phyloP scores from a whole-genome alignment of 2,113 vertebrate genomes.

The Heloderma charlesbogerti region DNA sequence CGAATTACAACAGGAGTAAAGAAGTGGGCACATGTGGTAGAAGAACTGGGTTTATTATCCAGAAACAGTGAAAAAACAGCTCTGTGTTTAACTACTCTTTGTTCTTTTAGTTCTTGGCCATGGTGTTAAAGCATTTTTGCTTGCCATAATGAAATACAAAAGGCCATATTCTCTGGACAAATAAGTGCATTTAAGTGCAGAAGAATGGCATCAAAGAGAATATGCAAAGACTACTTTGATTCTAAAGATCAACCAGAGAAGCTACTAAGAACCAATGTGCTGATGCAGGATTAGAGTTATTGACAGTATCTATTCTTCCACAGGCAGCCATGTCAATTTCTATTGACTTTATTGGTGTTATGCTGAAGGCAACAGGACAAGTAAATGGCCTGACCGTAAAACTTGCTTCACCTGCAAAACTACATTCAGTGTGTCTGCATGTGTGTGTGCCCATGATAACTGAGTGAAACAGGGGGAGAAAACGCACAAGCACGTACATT shows the following conservation, averaged over 20 bases:
- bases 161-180: neutral
- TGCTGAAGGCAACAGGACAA: neutral
- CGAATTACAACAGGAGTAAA: neutral
- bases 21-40: too few species aligned
- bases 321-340: neutral
- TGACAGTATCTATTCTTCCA: neutral
- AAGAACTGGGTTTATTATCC: neutral
- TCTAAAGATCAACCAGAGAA: neutral
- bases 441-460: neutral
- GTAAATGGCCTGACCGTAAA: neutral
- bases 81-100: neutral
- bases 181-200: conserved; percentile 1
- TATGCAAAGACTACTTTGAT: neutral
- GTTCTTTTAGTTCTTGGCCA: neutral
- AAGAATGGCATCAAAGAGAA: conserved; percentile 7
- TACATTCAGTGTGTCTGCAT: too few species aligned
- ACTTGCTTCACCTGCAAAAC: neutral
- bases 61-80: neutral
- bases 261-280: neutral
- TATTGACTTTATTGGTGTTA: neutral
- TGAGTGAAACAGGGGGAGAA: neutral
- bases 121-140: conserved; percentile 2
- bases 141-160: conserved; percentile 2
- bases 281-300: neutral
- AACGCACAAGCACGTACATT: neutral